Base-by-base conservation (phyloP, 2,113 vertebrate species). In the Seriola rivoliana region DNA sequence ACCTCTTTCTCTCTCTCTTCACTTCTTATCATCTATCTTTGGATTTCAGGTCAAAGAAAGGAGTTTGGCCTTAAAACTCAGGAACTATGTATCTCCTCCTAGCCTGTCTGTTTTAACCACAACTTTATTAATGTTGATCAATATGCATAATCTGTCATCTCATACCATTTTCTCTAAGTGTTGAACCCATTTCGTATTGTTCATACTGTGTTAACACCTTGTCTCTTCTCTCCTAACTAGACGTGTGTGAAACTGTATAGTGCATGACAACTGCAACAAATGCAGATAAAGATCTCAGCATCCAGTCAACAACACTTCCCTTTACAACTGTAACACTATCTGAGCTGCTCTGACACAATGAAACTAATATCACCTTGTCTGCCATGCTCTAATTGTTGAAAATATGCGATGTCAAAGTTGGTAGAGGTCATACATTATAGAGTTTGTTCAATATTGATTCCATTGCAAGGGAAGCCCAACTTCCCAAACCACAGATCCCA, bases 31-130 rank as follows among this genome's bases (percentile, higher is more conserved):
- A 64, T 86, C 66, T 69, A 69, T 84, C 69, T 76, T 73, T 34
- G 75, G 34, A 66, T 80, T 84, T 90, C 65, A 86, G 85, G 75
- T 88, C 85, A 80, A 48, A 77, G 65, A 85, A 25, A 89, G 79
- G 63, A 85, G 71, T 2, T 42, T 12, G 68, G 57, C 52, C 74
- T 65, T 68, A 71, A 84, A 88, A 79, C 48, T 57, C 59, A 57
- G 7, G 4, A 48, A 71, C 21, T 8, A 13, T 36, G 8, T 4
- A 0, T 60, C 50, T 65, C 8, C 23, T 34, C 29, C 12, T 57
- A n/a, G 3, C 38, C 4, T 58, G 16, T 42, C 5, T 19, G 9
- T 58, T 71, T 74, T 11, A 42, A n/a, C 11, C 1, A 23, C 25
- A 54, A 10, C 14, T 46, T 40, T 32, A 50, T 34, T 16, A 40